Evolutionary conservation across 2,797 vertebrate species (phyloP).

Genomic region (Acipenser ruthenus): DNA sequence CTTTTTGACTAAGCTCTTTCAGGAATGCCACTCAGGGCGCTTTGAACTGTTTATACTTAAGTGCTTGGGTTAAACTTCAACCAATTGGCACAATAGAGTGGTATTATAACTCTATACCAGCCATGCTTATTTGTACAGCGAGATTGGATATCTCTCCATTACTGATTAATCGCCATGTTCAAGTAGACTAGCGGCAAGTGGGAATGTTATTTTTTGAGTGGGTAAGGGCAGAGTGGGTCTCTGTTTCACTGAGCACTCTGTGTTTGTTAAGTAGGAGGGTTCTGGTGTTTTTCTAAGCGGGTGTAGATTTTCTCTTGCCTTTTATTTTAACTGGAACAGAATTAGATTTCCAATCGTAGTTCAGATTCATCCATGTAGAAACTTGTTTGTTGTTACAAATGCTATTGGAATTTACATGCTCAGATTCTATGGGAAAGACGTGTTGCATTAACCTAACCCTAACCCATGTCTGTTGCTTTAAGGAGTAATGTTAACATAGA

Average conservation of each 20-base stretch:
- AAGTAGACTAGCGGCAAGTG: conserved; percentile 12
- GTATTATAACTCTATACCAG: conserved; percentile 41
- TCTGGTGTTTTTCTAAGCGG: too few species aligned
- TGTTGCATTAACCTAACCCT: not conserved
- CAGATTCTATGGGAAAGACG: not conserved
- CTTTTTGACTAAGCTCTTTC: not conserved
- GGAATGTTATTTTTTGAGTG: not conserved
- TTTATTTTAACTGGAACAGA: too few species aligned
- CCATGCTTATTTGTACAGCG: conserved; percentile 52
- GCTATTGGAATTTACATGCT: too few species aligned
- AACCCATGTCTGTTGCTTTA: not conserved
- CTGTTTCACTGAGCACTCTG: too few species aligned
- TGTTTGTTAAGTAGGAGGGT: too few species aligned
- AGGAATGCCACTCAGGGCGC: conserved; percentile 18
- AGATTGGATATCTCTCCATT: conserved; percentile 45
- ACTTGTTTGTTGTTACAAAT: too few species aligned
- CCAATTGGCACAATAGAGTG: conserved; percentile 37
- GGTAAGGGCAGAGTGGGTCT: not conserved
- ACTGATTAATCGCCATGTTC: conserved; percentile 38
- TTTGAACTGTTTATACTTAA: conserved; percentile 43
- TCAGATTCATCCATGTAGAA: too few species aligned
- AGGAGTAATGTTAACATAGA: not conserved
- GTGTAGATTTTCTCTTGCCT: too few species aligned
- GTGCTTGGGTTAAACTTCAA: conserved; percentile 42
- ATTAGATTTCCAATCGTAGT: too few species aligned